phyloP scores from a whole-genome alignment of 2,113 vertebrate genomes.

The Cochlearius cochlearius region DNA sequence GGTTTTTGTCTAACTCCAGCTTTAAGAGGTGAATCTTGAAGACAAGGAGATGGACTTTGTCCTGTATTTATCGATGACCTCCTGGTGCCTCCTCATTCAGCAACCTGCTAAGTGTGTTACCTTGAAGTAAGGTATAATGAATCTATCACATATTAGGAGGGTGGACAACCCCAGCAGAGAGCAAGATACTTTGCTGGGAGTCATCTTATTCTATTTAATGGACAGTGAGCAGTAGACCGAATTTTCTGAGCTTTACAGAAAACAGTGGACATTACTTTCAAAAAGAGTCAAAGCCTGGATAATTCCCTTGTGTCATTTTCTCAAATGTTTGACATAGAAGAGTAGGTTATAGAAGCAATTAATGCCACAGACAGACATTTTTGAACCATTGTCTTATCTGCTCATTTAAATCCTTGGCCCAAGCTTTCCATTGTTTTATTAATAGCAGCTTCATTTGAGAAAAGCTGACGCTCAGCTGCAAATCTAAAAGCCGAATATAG shows the following conservation, averaged over 20 bases:
- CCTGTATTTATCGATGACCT: not conserved
- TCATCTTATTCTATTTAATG: not conserved
- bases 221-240: not conserved
- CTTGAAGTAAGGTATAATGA: not conserved
- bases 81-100: not conserved
- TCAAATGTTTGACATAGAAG: not conserved
- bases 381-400: not conserved
- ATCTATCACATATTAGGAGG: not conserved
- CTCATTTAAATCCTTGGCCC: not conserved
- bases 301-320: not conserved
- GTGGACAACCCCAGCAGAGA: not conserved
- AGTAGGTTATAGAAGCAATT: not conserved
- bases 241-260: not conserved
- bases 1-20: not conserved
- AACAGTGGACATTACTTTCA: not conserved
- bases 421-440: slow-evolving; percentile 1
- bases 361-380: not conserved
- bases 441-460: not conserved
- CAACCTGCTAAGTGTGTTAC: not conserved
- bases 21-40: not conserved
- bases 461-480: not conserved
- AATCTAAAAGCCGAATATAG: not conserved
- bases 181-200: not conserved
- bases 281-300: not conserved
- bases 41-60: not conserved